These are phyloP conservation scores for Notarius quadriscutis DNA, from an alignment of 2,113 vertebrate genomes.

Conservation along the genomic window DNA sequence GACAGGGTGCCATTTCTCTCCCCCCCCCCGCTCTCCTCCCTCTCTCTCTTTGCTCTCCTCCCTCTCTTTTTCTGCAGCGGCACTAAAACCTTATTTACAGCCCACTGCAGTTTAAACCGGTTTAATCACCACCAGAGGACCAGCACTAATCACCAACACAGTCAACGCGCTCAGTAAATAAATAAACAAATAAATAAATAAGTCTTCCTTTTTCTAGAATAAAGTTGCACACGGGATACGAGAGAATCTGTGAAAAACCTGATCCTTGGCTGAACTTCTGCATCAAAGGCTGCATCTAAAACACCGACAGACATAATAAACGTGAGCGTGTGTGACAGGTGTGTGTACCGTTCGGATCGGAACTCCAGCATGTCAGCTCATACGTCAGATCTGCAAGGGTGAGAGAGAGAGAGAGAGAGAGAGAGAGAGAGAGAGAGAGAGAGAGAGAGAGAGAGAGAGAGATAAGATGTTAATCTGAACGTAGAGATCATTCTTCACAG, in stretches of 20 bases:
- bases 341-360: conserved; percentile 82
- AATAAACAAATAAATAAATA: not conserved
- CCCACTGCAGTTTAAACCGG: conserved; percentile 27
- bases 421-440: not conserved
- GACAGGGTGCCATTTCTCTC: not conserved
- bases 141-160: not conserved
- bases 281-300: not conserved
- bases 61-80: not conserved
- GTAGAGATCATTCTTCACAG: conserved; percentile 28
- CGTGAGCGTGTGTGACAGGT: not conserved
- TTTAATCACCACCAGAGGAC: not conserved
- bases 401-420: not conserved
- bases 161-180: not conserved
- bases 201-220: not conserved
- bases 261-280: not conserved
- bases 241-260: not conserved
- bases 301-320: not conserved
- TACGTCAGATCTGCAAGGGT: conserved; percentile 87
- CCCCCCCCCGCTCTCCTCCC: not conserved
- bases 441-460: not conserved
- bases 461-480: conserved; percentile 22
- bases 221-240: not conserved
- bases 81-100: conserved; percentile 44
- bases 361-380: conserved; percentile 89
- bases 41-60: not conserved